Percentiles rank a stretch among this genome's conserved stretches.
phyloP scores from a whole-genome alignment of 2,888 invertebrate species.

The Neria commutata region DNA sequence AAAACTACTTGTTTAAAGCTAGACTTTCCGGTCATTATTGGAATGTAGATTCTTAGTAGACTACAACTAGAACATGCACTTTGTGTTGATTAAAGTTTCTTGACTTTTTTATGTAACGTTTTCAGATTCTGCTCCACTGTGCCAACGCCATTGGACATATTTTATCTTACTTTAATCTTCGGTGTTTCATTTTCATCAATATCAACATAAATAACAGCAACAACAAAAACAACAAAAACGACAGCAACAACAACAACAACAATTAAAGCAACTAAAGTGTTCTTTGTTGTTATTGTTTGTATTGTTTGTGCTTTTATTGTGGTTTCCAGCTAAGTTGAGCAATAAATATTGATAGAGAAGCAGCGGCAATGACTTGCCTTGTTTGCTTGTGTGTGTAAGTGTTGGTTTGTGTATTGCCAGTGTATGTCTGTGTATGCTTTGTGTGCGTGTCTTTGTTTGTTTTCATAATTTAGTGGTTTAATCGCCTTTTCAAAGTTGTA shows the following conservation, averaged over 20 bases:
- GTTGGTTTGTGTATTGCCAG: background rate
- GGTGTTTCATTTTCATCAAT: slow-evolving; percentile 52
- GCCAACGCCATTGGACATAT: slow-evolving; percentile 24
- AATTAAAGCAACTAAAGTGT: no score
- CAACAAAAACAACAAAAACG: slow-evolving; percentile 35
- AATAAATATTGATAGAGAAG: slow-evolving; percentile 43
- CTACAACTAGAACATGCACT: no score
- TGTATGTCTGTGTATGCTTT: background rate
- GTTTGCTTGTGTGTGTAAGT: background rate
- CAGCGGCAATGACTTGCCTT: background rate
- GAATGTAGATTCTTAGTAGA: no score
- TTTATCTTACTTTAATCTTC: slow-evolving; percentile 51
- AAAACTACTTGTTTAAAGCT: no score
- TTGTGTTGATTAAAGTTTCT: no score
- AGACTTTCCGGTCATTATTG: no score
- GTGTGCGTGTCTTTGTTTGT: background rate
- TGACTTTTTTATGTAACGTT: no score
- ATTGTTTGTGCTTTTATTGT: background rate
- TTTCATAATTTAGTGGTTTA: background rate
- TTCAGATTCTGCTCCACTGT: no score
- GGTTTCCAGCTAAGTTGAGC: background rate
- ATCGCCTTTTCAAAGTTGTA: background rate
- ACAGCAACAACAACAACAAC: no score
- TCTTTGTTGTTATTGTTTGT: slow-evolving; percentile 15
- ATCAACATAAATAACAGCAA: slow-evolving; percentile 52